These are phyloP conservation scores for Hanleya hanleyi DNA, from an alignment of 2,888 invertebrate species.

Conservation along the genomic window DNA sequence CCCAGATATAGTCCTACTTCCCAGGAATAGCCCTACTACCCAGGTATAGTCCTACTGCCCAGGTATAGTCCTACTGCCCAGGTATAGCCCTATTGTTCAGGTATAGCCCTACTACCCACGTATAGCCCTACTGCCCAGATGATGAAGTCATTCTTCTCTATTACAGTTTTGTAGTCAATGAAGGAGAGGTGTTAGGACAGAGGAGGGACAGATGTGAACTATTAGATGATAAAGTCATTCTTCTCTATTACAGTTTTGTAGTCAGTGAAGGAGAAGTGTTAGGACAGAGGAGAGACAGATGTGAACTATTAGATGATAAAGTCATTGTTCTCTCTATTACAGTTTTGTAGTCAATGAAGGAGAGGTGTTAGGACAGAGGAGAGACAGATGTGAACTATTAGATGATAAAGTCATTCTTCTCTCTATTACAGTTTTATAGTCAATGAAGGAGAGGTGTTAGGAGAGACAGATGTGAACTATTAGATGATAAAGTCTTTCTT, in stretches of 20 bases:
- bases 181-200: slow-evolving; percentile 88
- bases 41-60: too few relatives aligned
- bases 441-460: slow-evolving; percentile 87
- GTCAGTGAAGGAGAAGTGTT: slow-evolving; percentile 87
- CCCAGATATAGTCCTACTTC: too few relatives aligned
- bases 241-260: slow-evolving; percentile 80
- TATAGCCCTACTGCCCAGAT: too few relatives aligned
- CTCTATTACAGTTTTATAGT: slow-evolving; percentile 84
- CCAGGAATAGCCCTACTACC: too few relatives aligned
- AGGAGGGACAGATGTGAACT: slow-evolving; percentile 83
- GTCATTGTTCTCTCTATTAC: slow-evolving; percentile 77
- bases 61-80: too few relatives aligned
- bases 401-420: slow-evolving; percentile 83
- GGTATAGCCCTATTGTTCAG: too few relatives aligned
- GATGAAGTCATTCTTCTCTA: too few relatives aligned
- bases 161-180: slow-evolving; percentile 85
- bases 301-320: slow-evolving; percentile 82
- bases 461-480: slow-evolving; percentile 83
- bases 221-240: slow-evolving; percentile 82
- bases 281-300: slow-evolving; percentile 85
- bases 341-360: slow-evolving; percentile 90
- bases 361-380: slow-evolving; percentile 85
- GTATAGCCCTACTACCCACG: too few relatives aligned
- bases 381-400: slow-evolving; percentile 82
- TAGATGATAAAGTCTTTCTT: slow-evolving; percentile 82